A percentile compares a stretch with the other conserved stretches of the same genome.
These are phyloP conservation scores for Synergus itoensis DNA, from an alignment of 2,888 invertebrate genomes.

Conservation along the genomic window DNA sequence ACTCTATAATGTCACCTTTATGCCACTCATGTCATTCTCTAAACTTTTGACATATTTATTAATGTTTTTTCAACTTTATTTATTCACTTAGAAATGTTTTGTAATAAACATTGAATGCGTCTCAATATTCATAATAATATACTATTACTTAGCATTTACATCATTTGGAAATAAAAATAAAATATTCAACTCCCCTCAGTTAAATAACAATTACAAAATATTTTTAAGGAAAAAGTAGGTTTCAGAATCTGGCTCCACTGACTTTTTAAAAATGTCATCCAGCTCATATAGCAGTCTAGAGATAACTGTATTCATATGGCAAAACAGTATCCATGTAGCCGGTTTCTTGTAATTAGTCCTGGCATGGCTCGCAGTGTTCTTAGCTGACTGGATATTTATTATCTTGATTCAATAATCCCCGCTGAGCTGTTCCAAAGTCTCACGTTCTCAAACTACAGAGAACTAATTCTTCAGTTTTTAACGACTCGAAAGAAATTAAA, in stretches of 20 bases:
- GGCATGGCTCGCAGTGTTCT: slow-evolving; percentile 24
- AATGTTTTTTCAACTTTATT: not conserved
- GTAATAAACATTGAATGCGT: too few species aligned
- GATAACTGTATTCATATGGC: slow-evolving; percentile 38
- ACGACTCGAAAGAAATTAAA: not conserved
- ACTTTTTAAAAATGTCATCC: slow-evolving; percentile 35
- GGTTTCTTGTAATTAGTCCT: slow-evolving; percentile 41
- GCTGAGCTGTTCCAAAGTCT: slow-evolving; percentile 13
- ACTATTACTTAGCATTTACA: too few species aligned
- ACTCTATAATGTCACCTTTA: not conserved
- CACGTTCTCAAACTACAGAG: not conserved
- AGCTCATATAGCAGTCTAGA: slow-evolving; percentile 14
- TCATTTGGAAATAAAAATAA: not conserved
- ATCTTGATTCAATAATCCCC: slow-evolving; percentile 35
- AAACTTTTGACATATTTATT: not conserved
- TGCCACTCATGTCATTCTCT: not conserved
- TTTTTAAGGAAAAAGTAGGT: slow-evolving; percentile 23
- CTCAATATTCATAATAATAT: too few species aligned
- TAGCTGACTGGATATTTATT: slow-evolving; percentile 34
- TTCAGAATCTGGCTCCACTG: not conserved
- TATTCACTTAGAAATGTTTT: not conserved
- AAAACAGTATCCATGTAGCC: slow-evolving; percentile 26
- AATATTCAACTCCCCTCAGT: not conserved
- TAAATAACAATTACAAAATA: not conserved
- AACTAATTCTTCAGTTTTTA: slow-evolving; percentile 29